These are phyloP conservation scores for Apaloderma vittatum DNA, from an alignment of 2,113 vertebrate genomes.

Conservation along the genomic window DNA sequence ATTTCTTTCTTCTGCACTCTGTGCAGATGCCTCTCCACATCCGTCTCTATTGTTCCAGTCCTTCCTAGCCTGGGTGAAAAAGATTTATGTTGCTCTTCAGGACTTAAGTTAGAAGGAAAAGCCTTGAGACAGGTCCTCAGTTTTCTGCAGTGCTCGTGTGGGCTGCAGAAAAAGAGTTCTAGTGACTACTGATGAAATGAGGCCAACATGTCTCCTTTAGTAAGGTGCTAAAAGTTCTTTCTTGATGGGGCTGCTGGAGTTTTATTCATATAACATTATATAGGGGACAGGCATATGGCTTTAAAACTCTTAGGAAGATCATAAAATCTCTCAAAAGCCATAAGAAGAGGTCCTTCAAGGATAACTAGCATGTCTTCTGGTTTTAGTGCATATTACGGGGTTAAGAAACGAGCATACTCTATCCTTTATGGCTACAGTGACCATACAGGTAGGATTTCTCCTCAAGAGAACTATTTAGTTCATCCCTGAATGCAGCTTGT, in stretches of 20 bases:
- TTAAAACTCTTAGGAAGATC: background rate
- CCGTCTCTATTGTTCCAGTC: background rate
- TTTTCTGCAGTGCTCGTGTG: background rate
- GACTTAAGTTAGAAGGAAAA: background rate
- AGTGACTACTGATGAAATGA: background rate
- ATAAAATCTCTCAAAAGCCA: background rate
- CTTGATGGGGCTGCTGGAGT: background rate
- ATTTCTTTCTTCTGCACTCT: background rate
- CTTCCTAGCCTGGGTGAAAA: background rate
- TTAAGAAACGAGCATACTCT: background rate
- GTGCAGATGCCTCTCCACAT: background rate
- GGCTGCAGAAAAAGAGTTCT: background rate
- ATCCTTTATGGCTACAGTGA: background rate
- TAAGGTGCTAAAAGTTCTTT: background rate
- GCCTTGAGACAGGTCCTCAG: background rate
- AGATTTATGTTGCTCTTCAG: background rate
- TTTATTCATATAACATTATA: background rate
- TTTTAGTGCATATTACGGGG: background rate
- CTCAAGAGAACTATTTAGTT: background rate
- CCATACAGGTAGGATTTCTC: background rate
- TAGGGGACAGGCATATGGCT: background rate
- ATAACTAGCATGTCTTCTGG: background rate
- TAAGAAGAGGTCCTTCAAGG: background rate
- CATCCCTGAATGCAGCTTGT: background rate
- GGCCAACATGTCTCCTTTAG: background rate